Evolutionary conservation across 92 coral and sea anemone species (phyloP), one percentile per base, ranked within the genome.

Genomic region (Ricordea florida): DNA sequence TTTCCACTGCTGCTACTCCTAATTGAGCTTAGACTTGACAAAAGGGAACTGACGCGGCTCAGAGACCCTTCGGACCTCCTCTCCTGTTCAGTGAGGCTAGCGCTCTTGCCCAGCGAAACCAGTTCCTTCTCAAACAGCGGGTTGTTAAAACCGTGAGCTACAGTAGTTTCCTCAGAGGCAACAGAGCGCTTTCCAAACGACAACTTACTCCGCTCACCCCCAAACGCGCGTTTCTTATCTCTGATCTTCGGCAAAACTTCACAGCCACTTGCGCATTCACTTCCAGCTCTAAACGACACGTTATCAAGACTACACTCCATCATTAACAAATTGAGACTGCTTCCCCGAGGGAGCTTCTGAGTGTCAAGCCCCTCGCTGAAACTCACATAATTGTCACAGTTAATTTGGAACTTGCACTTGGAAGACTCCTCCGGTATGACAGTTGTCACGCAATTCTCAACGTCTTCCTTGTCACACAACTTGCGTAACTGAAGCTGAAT

Each of bases 261-360:
- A 42, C 53, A 53, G 57, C 97, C 97, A 40, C 75, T 75, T 4
- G 93, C 97, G 45, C 85, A 65, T 55, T 91, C 97, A 68, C 88
- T 89, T 21, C 99, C 99, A 20, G 87, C 87, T 55, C 87, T 82
- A 38, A 92, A 52, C n/a, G 71, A 62, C 34, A 89, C 75, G 62
- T 86, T 89, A 58, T 96, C 96, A 17, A 96, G 87, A 6, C 99
- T 97, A 49, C 96, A 92, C 47, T 96, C 99, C 45, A 96, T 55
- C 97, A 96, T 89, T 21, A 96, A 76, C 15, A 96, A 74, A 67
- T 80, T 89, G 6, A 96, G 69, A 52, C 65, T 79, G 16, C 79
- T 56, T 36, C 79, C 57, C 41, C 72, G 72, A 0, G 68, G 76
- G 11, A 92, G 32, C 25, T 72, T 57, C 10, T 89, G 92, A 27